Conservation (phyloP, 1,140 invertebrate genomes). For the Vanessa atalanta region DNA sequence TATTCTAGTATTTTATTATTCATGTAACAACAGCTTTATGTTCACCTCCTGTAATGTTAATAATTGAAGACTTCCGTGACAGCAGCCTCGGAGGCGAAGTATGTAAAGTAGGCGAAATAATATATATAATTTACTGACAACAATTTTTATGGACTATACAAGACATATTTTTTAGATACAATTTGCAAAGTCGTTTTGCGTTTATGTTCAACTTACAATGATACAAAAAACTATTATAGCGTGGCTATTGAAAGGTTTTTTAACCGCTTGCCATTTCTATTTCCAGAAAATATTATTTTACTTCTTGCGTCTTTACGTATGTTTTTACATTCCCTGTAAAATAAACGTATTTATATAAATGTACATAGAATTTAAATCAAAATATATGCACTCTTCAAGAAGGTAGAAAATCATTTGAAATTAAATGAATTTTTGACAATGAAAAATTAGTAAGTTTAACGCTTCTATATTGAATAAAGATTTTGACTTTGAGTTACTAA, state of each 20-base stretch:
- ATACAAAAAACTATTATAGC: slow-evolving; percentile 17
- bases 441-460: no score
- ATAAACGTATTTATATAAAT: no score
- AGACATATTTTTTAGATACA: slow-evolving; percentile 42
- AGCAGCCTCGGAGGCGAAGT: slow-evolving; percentile 41
- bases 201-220: slow-evolving; percentile 21
- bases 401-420: no score
- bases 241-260: slow-evolving; percentile 25
- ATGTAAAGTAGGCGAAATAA: slow-evolving; percentile 36
- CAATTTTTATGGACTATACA: slow-evolving; percentile 44
- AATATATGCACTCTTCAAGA: no score
- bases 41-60: slow-evolving; percentile 67
- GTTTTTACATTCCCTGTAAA: background rate
- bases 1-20: slow-evolving; percentile 75
- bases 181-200: slow-evolving; percentile 31
- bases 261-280: slow-evolving; percentile 13
- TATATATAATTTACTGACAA: slow-evolving; percentile 50
- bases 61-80: slow-evolving; percentile 73
- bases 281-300: slow-evolving; percentile 7
- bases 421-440: no score
- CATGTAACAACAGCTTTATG: slow-evolving; percentile 69
- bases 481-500: no score
- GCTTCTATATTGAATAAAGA: no score
- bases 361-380: no score
- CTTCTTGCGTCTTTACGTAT: background rate